Base-by-base conservation (phyloP, 2,797 vertebrate genomes). In the Thunnus albacares region DNA sequence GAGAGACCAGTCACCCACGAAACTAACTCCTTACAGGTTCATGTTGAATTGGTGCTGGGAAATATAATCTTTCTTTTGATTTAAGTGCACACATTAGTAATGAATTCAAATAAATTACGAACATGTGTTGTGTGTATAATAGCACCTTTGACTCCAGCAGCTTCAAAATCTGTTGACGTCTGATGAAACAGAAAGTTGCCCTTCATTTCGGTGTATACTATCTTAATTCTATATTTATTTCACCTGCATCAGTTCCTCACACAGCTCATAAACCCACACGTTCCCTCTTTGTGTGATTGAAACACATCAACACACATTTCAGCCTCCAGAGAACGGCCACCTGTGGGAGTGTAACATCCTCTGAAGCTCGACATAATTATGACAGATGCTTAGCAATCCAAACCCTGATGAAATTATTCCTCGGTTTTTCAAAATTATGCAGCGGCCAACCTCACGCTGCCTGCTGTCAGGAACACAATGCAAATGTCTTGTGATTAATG, bases 401-500 rank as follows among this genome's bases (percentile, higher is more conserved):
- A 65, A 77, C 30, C 9, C 17, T 24, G 30, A 81, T 75, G 15
- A 76, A 80, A 84, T 81, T 71, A 73, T 76, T 59, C 22, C 64
- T 33, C 71, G 3, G 0, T 22, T 72, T 52, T 66, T 65, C 41
- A 63, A 22, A 22, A 76, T 81, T 56, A 63, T 47, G 57, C 66
- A 45, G 67, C 56, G 6, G 15, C 49, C 49, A 9, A 22, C 52
- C 22, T 69, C 69, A 38, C 2, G 5, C 49, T 38, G 49, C 47
- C 70, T 74, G 2, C 53, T 59, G 53, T 72, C 24, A n/a, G 52
- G 6, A 58, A 56, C 58, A 59, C 59, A 52, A 47, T 30, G 56
- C 18, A 20, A 84, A 86, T 22, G 68, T 62, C 22, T 71, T 9
- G 28, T 75, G 78, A 80, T 79, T 64, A 51, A 86, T 79, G 66